Evolutionary conservation across 2,888 invertebrate genomes (phyloP).

Genomic region (Barypeithes pellucidus): DNA sequence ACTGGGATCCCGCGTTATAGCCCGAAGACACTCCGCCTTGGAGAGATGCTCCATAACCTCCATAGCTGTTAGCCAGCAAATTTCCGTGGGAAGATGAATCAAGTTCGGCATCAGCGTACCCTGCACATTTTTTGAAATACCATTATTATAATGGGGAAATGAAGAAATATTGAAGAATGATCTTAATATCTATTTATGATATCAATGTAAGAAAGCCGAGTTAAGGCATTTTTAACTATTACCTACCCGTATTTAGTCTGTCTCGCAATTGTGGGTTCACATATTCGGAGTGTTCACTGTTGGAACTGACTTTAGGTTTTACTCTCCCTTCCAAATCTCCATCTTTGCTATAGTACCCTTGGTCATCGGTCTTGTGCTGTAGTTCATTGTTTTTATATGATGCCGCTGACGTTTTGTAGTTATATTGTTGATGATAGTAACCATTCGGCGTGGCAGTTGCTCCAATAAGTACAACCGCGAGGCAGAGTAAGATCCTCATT

Average conservation of each 20-base stretch:
- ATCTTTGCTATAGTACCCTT: conserved; percentile 67
- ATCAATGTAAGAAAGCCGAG: too few relatives aligned
- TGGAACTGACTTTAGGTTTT: conserved; percentile 65
- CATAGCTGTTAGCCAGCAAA: conserved; percentile 42
- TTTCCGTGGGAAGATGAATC: conserved; percentile 44
- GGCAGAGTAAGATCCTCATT: conserved; percentile 10
- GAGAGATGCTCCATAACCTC: conserved; percentile 5
- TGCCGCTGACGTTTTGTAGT: conserved; percentile 67
- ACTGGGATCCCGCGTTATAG: conserved; percentile 29
- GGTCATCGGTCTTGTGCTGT: conserved; percentile 68
- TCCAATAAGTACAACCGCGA: conserved; percentile 45
- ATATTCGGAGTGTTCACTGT: conserved; percentile 68
- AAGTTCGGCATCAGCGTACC: conserved; percentile 36
- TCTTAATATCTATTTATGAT: too few relatives aligned
- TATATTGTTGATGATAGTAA: conserved; percentile 67
- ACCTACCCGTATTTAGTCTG: conserved; percentile 8
- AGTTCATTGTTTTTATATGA: conserved; percentile 68
- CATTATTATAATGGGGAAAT: too few relatives aligned
- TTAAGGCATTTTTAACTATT: too few relatives aligned
- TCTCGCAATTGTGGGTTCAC: conserved; percentile 64
- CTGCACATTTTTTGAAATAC: conserved; percentile 14
- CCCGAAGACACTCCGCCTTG: conserved; percentile 32
- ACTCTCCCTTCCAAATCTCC: conserved; percentile 66
- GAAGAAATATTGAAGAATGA: too few relatives aligned
- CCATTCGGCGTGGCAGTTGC: conserved; percentile 64